These are phyloP conservation scores for Pherbina coryleti DNA, from an alignment of 2,888 invertebrate species.

Conservation along the genomic window DNA sequence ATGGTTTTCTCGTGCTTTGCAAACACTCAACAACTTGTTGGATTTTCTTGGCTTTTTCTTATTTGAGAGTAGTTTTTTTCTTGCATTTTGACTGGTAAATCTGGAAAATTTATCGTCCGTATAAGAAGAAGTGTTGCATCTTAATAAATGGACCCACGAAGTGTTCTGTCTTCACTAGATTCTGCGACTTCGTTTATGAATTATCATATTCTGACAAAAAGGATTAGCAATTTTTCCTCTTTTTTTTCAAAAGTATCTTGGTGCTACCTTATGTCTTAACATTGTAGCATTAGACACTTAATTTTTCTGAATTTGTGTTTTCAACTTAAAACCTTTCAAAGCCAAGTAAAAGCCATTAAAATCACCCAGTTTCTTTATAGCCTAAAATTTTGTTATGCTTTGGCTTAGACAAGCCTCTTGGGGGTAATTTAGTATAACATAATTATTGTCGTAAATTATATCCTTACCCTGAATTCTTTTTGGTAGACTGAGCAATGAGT, in stretches of 20 bases:
- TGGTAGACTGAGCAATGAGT: background rate
- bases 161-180: constrained; percentile 37
- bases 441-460: constrained; percentile 68
- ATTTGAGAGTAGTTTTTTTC: constrained; percentile 8
- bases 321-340: background rate
- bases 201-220: constrained; percentile 66
- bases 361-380: background rate
- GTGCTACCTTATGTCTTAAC: background rate
- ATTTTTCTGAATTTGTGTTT: background rate
- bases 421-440: constrained; percentile 64
- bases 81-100: constrained; percentile 37
- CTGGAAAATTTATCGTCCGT: constrained; percentile 41
- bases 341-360: background rate
- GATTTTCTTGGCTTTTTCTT: constrained; percentile 40
- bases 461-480: constrained; percentile 20
- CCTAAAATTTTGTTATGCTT: constrained; percentile 45
- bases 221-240: constrained; percentile 70
- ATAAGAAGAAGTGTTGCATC: background rate
- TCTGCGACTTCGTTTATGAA: constrained; percentile 55
- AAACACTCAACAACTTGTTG: constrained; percentile 52
- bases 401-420: constrained; percentile 53
- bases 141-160: constrained; percentile 14
- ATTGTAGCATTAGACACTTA: too few species aligned
- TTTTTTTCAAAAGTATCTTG: background rate
- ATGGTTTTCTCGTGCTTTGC: background rate